Evolutionary conservation across 2,113 vertebrate genomes (phyloP), one percentile per base, ranked within the genome.

Genomic region (cat (Felis catus)): DNA sequence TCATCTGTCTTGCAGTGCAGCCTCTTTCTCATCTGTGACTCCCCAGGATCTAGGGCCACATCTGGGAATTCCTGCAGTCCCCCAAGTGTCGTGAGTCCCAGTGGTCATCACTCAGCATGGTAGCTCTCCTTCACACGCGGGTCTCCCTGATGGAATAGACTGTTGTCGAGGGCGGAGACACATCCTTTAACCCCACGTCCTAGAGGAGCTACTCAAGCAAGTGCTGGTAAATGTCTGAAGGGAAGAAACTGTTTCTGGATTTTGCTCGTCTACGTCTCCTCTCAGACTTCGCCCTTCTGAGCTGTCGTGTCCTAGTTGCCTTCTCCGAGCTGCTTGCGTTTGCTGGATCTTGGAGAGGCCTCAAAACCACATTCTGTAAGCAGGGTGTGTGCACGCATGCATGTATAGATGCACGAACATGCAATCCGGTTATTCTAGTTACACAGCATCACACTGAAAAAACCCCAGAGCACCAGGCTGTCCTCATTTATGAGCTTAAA

Each of bases 371-470:
- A 70, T 95, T 92, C 80, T 88, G 2, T 48, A 78, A 78, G 31
- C 76, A 84, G 90, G 95, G 96, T 45, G 97, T 97, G 96, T 19
- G 63, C 33, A 58, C 39, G 3, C 85, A 61, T 71, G 76, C 45
- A 68, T 31, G 63, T 90, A 61, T 10, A 23, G 86, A 76, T 31
- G 39, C 63, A 90, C 16, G n/a, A 63, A 87, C 83, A 31, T 73
- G 74, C 88, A 70, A 96, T 90, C 97, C 88, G 93, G 97, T 98
- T 97, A 83, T 97, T 97, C 97, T 94, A 94, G 98, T 97, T 97
- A 83, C 80, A 33, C 97, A 19, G 91, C 96, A 97, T 97, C 65
- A 15, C n/a, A 25, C 86, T 23, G 66, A 84, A 98, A 84, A 98
- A 97, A 85, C 86, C 96, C 95, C 96, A 85, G 4, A 90, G 95